Evolutionary conservation across 2,113 vertebrate species (phyloP), one percentile per base, ranked within the genome.

Genomic region (Mastomys coucha): DNA sequence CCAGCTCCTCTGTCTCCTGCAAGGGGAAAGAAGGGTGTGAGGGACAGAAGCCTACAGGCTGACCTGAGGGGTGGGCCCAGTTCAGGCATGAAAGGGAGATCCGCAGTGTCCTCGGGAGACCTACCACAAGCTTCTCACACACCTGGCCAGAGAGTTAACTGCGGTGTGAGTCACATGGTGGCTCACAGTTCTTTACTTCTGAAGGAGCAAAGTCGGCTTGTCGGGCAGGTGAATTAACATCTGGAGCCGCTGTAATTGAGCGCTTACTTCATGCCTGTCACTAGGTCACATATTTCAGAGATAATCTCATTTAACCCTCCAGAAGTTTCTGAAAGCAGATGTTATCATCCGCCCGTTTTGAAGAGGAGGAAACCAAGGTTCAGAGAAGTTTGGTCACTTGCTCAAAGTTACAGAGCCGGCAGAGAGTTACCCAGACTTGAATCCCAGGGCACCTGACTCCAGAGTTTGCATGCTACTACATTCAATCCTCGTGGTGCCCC

Each of bases 1-100:
- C 99, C 97, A 99, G 98, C 97, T 99, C 99, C 97, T 99, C 99
- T 0, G 99, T 99, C 98, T 99, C 99, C 99, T 99, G 97, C 89
- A 84, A 93, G 14, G 72, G 67, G 93, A 69, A 26, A 90, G 69
- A 81, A 97, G 81, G 11, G 49, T 63, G 4, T 98, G 39, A 98
- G 89, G 33, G 36, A 69, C 33, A 42, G 81, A 56, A 5, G 8
- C 36, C 73, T 39, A 20, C 22, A 82, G 51, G 69, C 33, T 87
- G 80, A 13, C 26, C 53, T 5, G 13, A 5, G 8, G 24, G 86
- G 20, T 0, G 2, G 26, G 24, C 63, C 49, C n/a, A 7, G 63
- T n/a, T 87, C n/a, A 70, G 33, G 28, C 2, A 1, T 65, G 13
- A 56, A 75, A 77, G 76, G 65, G 82, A 85, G 88, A 85, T 28